phyloP scores from a whole-genome alignment of 2,888 invertebrate species.

The Nowickia ferox region DNA sequence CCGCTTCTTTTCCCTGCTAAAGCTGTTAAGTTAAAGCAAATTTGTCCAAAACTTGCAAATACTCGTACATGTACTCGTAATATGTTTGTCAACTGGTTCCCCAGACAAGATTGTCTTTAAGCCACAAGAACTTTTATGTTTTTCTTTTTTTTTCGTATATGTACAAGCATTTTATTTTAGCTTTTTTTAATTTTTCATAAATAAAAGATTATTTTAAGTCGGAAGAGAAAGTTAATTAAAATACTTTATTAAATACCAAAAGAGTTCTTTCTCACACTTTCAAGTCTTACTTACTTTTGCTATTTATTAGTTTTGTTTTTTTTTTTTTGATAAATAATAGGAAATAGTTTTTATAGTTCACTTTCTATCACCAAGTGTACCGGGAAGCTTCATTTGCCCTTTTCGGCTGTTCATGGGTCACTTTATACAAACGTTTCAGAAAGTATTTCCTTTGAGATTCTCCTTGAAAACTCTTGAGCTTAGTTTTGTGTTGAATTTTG shows the following conservation, averaged over 20 bases:
- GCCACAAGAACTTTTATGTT: slow-evolving; percentile 59
- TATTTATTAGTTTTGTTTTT: neutral
- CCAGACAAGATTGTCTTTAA: slow-evolving; percentile 26
- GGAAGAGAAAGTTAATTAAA: slow-evolving; percentile 71
- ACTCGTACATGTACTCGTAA: neutral
- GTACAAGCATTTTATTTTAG: neutral
- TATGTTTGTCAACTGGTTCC: slow-evolving; percentile 66
- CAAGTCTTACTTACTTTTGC: slow-evolving; percentile 4
- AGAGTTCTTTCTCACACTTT: neutral
- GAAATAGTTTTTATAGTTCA: neutral
- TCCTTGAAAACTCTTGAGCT: slow-evolving; percentile 55
- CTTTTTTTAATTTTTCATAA: slow-evolving; percentile 42
- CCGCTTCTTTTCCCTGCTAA: slow-evolving; percentile 1
- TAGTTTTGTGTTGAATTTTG: slow-evolving; percentile 70
- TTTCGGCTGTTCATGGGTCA: slow-evolving; percentile 36
- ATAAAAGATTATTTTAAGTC: slow-evolving; percentile 53
- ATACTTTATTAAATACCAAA: slow-evolving; percentile 50
- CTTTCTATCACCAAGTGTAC: slow-evolving; percentile 49
- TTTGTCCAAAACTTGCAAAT: slow-evolving; percentile 54
- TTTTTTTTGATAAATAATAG: slow-evolving; percentile 21
- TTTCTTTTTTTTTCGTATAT: neutral
- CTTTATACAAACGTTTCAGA: slow-evolving; percentile 62
- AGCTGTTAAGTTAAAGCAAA: slow-evolving; percentile 44
- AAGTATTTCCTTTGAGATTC: slow-evolving; percentile 71
- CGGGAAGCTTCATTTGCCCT: slow-evolving; percentile 56